These are phyloP conservation scores for Scaptomyza hsui DNA, from an alignment of 1,140 invertebrate species.

Conservation along the genomic window DNA sequence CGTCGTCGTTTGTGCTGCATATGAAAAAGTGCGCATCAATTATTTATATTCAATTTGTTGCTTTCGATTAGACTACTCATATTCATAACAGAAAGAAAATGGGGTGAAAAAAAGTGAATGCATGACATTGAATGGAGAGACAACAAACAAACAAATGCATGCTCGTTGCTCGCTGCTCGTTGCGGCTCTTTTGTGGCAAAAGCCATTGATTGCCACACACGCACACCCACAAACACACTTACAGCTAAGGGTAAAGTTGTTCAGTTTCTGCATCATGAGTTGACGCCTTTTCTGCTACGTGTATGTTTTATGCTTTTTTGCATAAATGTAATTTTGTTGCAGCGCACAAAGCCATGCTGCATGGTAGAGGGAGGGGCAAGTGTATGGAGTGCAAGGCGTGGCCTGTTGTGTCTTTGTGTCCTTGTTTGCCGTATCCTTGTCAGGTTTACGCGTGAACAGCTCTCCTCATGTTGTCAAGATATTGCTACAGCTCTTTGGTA, in stretches of 20 bases:
- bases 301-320: slow-evolving; percentile 23
- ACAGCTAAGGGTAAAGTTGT: slow-evolving; percentile 21
- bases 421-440: slow-evolving; percentile 51
- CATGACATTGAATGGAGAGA: slow-evolving; percentile 8
- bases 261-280: slow-evolving; percentile 40
- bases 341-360: slow-evolving; percentile 6
- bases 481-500: slow-evolving; percentile 22
- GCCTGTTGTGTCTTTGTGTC: slow-evolving; percentile 21
- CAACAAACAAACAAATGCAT: neutral
- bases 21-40: slow-evolving; percentile 64
- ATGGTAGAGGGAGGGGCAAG: neutral
- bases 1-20: slow-evolving; percentile 28
- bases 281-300: neutral
- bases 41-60: slow-evolving; percentile 77
- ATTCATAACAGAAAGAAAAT: slow-evolving; percentile 44
- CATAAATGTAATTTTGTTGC: slow-evolving; percentile 53
- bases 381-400: slow-evolving; percentile 17
- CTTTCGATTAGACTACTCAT: slow-evolving; percentile 66
- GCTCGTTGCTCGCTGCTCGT: neutral
- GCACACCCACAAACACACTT: too few relatives aligned
- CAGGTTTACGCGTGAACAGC: slow-evolving; percentile 59
- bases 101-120: slow-evolving; percentile 22
- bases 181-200: slow-evolving; percentile 35
- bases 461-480: slow-evolving; percentile 52
- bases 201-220: slow-evolving; percentile 28